phyloP scores from a whole-genome alignment of 2,797 vertebrate genomes.

The Acipenser transmontanus region DNA sequence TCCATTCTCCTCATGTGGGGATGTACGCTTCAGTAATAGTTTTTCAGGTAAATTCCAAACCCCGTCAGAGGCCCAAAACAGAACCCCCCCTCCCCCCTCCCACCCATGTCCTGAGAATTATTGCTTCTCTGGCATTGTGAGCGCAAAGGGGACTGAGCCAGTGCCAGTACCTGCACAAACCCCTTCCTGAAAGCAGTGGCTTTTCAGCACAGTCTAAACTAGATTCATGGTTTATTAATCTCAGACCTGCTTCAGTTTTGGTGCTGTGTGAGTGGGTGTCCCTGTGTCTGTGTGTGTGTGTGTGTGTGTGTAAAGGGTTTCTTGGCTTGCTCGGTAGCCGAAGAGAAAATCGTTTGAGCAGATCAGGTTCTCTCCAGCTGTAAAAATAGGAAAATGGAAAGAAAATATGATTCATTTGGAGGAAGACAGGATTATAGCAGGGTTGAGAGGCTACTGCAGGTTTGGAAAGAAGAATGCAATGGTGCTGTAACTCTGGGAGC shows the following conservation, averaged over 20 bases:
- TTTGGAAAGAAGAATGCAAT: conserved; percentile 5
- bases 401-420: conserved; percentile 64
- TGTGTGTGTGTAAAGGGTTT: conserved; percentile 22
- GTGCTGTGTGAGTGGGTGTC: conserved; percentile 33
- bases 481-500: background rate
- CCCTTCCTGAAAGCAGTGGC: background rate
- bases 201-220: background rate
- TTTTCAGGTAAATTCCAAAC: no score
- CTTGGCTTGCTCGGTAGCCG: conserved; percentile 37
- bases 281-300: conserved; percentile 10
- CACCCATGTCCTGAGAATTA: background rate
- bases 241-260: background rate
- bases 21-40: no score
- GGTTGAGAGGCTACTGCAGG: conserved; percentile 17
- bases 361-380: conserved; percentile 65
- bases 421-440: conserved; percentile 39
- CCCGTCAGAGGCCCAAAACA: no score
- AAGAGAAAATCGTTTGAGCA: conserved; percentile 46
- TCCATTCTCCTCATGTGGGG: no score
- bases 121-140: conserved; percentile 1
- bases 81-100: background rate
- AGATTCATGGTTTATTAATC: background rate
- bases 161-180: background rate
- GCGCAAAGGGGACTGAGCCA: background rate
- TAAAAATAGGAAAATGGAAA: conserved; percentile 64